phyloP scores from a whole-genome alignment of 2,113 vertebrate species.

The Clupea harengus region DNA sequence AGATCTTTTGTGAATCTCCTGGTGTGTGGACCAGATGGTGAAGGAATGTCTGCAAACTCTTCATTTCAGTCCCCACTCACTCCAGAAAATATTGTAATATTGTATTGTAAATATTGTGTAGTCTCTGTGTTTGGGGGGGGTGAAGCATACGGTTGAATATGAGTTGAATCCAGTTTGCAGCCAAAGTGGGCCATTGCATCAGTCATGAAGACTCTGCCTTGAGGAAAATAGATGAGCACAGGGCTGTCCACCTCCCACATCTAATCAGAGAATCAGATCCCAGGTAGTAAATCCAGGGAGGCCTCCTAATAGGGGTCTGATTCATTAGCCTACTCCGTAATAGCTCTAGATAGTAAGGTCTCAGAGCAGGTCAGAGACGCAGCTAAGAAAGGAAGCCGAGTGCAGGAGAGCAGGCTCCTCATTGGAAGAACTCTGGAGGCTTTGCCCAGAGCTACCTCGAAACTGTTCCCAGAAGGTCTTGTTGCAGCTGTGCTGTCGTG shows the following conservation, averaged over 20 bases:
- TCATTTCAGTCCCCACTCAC: not conserved
- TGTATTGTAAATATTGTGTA: not conserved
- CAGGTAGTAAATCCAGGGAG: not conserved
- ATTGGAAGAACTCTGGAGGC: not conserved
- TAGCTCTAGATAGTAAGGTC: constrained; percentile 2
- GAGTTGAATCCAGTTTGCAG: not conserved
- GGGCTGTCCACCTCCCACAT: constrained; percentile 14
- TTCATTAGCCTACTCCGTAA: constrained; percentile 13
- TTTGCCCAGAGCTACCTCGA: not conserved
- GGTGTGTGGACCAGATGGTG: not conserved
- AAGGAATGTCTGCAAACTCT: not conserved
- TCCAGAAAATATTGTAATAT: not conserved
- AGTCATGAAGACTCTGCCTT: not conserved
- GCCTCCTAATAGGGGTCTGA: not conserved
- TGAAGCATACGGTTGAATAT: not conserved
- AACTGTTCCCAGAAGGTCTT: not conserved
- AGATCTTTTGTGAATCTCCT: not conserved
- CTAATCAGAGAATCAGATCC: not conserved
- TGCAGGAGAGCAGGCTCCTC: not conserved
- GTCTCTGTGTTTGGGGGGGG: not conserved
- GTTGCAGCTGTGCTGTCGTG: not conserved
- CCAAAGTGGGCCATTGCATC: constrained; percentile 6
- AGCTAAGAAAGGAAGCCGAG: not conserved
- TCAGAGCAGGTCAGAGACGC: not conserved
- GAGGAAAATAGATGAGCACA: not conserved